Percentiles rank a stretch among this genome's conserved stretches.
Conservation (phyloP, 2,113 vertebrate species). For the Forbesichthys agassizii region DNA sequence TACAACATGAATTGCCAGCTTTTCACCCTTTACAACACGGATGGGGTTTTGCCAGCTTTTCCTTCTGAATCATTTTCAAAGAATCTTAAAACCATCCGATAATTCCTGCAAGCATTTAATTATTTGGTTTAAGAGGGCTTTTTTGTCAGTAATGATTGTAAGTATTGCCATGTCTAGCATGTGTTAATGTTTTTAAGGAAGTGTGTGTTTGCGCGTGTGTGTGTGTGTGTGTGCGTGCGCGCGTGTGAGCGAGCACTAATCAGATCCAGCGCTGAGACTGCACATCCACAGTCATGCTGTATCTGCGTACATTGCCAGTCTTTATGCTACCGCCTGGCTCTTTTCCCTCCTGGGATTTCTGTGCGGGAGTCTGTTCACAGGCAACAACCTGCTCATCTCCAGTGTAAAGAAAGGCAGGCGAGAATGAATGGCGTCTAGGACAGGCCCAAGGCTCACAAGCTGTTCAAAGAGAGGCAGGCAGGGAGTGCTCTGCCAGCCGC, state of each 20-base stretch:
- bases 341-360: constrained; percentile 47
- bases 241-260: constrained; percentile 14
- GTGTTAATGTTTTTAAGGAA: constrained; percentile 18
- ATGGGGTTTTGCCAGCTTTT: constrained; percentile 30
- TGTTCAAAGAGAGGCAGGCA: constrained; percentile 71
- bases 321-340: constrained; percentile 38
- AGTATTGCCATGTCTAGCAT: constrained; percentile 1
- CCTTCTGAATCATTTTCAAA: constrained; percentile 37
- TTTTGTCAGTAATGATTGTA: constrained; percentile 12
- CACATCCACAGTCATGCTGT: constrained; percentile 23
- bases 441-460: constrained; percentile 75
- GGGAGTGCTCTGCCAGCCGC: constrained; percentile 51
- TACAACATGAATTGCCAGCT: background rate
- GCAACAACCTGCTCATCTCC: constrained; percentile 72
- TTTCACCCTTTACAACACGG: constrained; percentile 30
- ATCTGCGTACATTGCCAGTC: constrained; percentile 21
- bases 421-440: constrained; percentile 65
- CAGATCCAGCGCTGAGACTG: constrained; percentile 34
- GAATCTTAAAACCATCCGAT: constrained; percentile 8
- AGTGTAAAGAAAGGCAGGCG: constrained; percentile 59
- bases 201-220: background rate
- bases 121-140: background rate
- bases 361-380: constrained; percentile 62
- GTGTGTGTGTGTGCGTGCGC: background rate
- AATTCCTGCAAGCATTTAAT: constrained; percentile 2